Percentiles rank a stretch among this genome's conserved stretches.
Evolutionary conservation across 2,113 vertebrate species (phyloP).

Genomic region (Colinus virginianus): DNA sequence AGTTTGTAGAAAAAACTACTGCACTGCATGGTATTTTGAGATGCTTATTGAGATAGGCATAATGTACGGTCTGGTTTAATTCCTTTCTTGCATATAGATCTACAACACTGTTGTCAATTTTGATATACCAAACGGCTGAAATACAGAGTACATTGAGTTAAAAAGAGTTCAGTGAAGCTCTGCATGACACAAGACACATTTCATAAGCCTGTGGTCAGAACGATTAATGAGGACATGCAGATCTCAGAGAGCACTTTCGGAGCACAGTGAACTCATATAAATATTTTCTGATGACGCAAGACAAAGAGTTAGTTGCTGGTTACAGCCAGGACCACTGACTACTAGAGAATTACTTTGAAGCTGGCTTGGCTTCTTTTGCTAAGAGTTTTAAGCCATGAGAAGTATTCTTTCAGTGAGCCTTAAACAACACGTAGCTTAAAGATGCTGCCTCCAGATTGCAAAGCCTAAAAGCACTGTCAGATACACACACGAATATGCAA

Average conservation of each 20-base stretch:
- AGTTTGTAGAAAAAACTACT: not conserved
- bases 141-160: not conserved
- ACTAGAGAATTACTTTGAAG: not conserved
- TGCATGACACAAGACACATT: not conserved
- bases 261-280: constrained; percentile 47
- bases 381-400: not conserved
- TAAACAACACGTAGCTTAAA: not conserved
- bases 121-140: constrained; percentile 7
- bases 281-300: constrained; percentile 52
- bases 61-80: not conserved
- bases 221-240: constrained; percentile 52
- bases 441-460: not conserved
- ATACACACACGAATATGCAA: not conserved
- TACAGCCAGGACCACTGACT: not conserved
- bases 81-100: not conserved
- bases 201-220: constrained; percentile 40
- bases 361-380: constrained; percentile 8
- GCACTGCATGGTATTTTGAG: not conserved
- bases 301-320: constrained; percentile 16
- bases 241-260: constrained; percentile 22
- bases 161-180: constrained; percentile 34
- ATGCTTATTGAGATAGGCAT: not conserved
- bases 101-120: not conserved
- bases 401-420: not conserved
- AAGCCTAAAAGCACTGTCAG: not conserved